Evolutionary conservation across 2,888 invertebrate species (phyloP).

Genomic region (Oxyscelio sp.): DNA sequence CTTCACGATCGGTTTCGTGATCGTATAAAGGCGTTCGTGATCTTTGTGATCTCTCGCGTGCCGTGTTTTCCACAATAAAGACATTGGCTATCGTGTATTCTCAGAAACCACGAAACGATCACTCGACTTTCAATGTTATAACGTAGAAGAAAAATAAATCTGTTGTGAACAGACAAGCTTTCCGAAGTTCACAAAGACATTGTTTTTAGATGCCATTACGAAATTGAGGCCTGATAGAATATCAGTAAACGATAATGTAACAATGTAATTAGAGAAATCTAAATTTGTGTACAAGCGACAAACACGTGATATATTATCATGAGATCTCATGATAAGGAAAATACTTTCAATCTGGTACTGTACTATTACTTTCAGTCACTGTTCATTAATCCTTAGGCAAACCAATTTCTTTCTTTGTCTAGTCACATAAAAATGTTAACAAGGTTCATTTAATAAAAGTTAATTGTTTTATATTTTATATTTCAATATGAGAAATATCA

Average conservation of each 20-base stretch:
- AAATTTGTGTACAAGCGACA: too few relatives aligned
- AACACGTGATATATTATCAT: too few relatives aligned
- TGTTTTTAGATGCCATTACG: constrained; percentile 34
- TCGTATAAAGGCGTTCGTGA: constrained; percentile 71
- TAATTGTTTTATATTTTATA: too few relatives aligned
- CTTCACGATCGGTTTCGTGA: constrained; percentile 70
- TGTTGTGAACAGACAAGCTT: constrained; percentile 26
- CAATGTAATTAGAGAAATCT: constrained; percentile 41
- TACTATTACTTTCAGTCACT: too few relatives aligned
- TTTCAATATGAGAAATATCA: too few relatives aligned
- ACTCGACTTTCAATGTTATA: constrained; percentile 45
- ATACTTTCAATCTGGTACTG: too few relatives aligned
- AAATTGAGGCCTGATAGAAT: constrained; percentile 55
- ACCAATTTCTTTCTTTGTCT: too few relatives aligned
- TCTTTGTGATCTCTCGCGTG: constrained; percentile 74
- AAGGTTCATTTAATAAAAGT: too few relatives aligned
- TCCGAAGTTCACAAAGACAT: constrained; percentile 41
- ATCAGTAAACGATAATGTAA: constrained; percentile 41
- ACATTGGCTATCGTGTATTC: constrained; percentile 70
- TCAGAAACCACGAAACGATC: constrained; percentile 55
- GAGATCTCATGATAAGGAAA: too few relatives aligned
- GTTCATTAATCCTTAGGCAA: too few relatives aligned
- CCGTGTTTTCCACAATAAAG: constrained; percentile 73
- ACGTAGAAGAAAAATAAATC: constrained; percentile 38
- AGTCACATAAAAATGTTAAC: too few relatives aligned